These are phyloP conservation scores for Drosophila quadrilineata DNA, from an alignment of 1,140 invertebrate genomes.

Conservation along the genomic window DNA sequence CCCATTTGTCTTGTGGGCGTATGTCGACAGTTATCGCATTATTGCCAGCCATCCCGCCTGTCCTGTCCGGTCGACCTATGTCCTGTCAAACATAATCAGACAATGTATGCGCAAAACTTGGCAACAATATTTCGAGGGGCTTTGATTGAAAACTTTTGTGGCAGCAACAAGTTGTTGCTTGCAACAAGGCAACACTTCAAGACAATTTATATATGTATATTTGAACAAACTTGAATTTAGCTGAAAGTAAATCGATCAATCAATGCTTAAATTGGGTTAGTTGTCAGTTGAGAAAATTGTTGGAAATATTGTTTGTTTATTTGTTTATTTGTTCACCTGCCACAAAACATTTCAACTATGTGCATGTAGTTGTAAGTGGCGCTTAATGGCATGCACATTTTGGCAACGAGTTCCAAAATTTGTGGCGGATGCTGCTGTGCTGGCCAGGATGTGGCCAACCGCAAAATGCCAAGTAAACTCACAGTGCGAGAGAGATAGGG, in stretches of 20 bases:
- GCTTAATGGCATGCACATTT: slow-evolving; percentile 15
- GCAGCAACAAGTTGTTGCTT: slow-evolving; percentile 17
- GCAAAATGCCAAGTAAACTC: slow-evolving; percentile 19
- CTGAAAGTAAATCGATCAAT: background rate
- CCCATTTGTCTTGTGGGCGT: slow-evolving; percentile 1
- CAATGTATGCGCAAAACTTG: slow-evolving; percentile 18
- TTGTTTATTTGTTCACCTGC: too few species aligned
- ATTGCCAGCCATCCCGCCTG: too few species aligned
- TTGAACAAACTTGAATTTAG: too few species aligned
- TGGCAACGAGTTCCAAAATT: background rate
- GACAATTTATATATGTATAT: too few species aligned
- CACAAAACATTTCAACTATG: background rate
- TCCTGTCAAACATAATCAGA: slow-evolving; percentile 32
- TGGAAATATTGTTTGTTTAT: too few species aligned
- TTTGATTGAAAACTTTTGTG: slow-evolving; percentile 51
- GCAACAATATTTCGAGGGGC: slow-evolving; percentile 3
- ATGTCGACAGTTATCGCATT: slow-evolving; percentile 43
- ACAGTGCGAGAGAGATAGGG: too few species aligned
- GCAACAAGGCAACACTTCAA: slow-evolving; percentile 18
- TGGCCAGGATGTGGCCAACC: slow-evolving; percentile 22
- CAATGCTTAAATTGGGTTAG: background rate
- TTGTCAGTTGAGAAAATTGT: too few species aligned
- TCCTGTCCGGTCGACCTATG: slow-evolving; percentile 14
- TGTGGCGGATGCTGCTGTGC: slow-evolving; percentile 6
- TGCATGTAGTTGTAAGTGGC: too few species aligned